Evolutionary conservation across 1,140 invertebrate genomes (phyloP), one percentile per base, ranked within the genome.

Genomic region (Drosophila arizonae): DNA sequence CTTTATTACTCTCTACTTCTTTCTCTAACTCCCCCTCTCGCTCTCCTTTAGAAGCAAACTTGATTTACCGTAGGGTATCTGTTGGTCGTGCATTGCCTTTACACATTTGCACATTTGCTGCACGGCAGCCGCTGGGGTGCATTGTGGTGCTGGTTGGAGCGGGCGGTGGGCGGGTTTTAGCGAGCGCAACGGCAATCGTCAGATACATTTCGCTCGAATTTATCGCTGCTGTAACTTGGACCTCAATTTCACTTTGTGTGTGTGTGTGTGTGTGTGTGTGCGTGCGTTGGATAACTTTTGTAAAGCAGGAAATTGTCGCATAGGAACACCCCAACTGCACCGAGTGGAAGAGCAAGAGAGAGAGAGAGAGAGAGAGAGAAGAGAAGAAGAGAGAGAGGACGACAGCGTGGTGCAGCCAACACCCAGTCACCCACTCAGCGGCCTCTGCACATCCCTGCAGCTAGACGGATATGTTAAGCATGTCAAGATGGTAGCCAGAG

Each of bases 161-260:
- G 3, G 50, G 6, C 13, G 13, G 28, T 6, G 51, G n/a, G 26
- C 6, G 26, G 48, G 45, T 36, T 56, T 56, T 33, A 30, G 39
- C 39, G 13, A 41, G 43, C 6, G 28, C n/a, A 8, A 55, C 65
- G 51, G 56, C 65, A 78, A 68, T 87, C 75, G 78, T 74, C 79
- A 87, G 84, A 87, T 87, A 87, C 82, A 87, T 87, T 86, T 87
- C 70, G 58, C 73, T 81, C 66, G 79, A 87, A 87, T 87, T 87
- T 87, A 87, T 87, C 77, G 84, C 84, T 87, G 84, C 84, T 87
- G 84, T 84, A 87, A 84, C 70, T 82, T 79, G 54, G 70, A 55
- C 60, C 77, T 73, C 63, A 78, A 72, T 67, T 77, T 64, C 43
- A 41, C 30, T 61, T 46, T 57, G 62, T 52, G 51, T 76, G 57